These are phyloP conservation scores for Mesoclemmys tuberculata DNA, from an alignment of 2,113 vertebrate genomes.

Conservation along the genomic window DNA sequence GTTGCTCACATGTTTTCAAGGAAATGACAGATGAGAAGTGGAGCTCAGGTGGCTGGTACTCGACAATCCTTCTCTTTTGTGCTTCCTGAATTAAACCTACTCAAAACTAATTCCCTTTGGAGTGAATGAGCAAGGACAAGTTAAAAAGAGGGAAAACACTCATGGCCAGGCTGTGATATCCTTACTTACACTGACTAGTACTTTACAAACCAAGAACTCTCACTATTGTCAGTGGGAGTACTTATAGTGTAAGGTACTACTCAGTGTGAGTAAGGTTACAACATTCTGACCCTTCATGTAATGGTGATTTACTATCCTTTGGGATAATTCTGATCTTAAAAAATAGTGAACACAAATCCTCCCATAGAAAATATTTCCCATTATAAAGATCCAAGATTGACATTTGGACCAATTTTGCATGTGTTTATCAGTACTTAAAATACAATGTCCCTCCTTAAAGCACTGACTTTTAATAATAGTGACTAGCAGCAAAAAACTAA, in stretches of 20 bases:
- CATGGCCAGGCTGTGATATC: neutral
- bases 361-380: neutral
- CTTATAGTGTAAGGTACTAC: rapidly evolving
- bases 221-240: neutral
- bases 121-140: neutral
- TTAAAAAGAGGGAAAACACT: neutral
- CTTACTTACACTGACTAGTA: neutral
- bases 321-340: neutral
- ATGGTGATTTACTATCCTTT: rapidly evolving
- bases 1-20: neutral
- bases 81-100: neutral
- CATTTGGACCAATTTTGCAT: neutral
- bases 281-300: neutral
- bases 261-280: neutral
- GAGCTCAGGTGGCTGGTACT: neutral
- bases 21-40: neutral
- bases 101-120: neutral
- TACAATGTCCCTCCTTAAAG: neutral
- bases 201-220: neutral
- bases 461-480: neutral
- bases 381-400: neutral
- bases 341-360: neutral
- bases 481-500: neutral
- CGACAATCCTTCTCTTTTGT: neutral
- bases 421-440: neutral